Base-by-base conservation (phyloP, 2,797 vertebrate genomes). In the Vespertilio murinus region DNA sequence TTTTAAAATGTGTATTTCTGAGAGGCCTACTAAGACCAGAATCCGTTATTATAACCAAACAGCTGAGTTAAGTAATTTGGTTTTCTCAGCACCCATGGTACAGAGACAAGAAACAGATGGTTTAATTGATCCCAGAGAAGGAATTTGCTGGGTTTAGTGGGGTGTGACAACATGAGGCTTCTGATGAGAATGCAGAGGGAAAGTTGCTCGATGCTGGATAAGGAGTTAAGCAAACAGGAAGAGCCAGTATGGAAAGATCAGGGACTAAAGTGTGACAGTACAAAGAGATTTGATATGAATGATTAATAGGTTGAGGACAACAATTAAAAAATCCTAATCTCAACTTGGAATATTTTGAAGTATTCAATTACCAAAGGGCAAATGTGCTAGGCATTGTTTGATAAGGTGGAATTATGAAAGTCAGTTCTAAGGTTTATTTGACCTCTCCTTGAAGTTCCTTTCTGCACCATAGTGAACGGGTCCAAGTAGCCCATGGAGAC, bases 1-100 rank as follows among this genome's bases (percentile, higher is more conserved):
- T 79, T 30, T 56, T 30, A 65, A 82, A 83, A 77, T 42, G 3
- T 64, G 16, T 86, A 45, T 90, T 86, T 84, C 75, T 74, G n/a
- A 88, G 78, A 94, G 30, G 83, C 7, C 83, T 89, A 73, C 47
- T 61, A 73, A 92, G 33, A 49, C 40, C 33, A 74, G n/a, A 85
- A 81, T 45, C 30, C 30, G 69, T 71, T 85, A 79, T 90, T 85
- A 78, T 7, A 81, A 71, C 4, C 20, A 88, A 81, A 2, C 45
- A 85, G 18, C 30, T n/a, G 83, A 75, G 73, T 54, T 70, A 85
- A 22, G 17, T 10, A 52, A 59, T 86, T 79, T 79, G 30, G 49
- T 45, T 78, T 83, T 87, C 64, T 95, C 30, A 79, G 22, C 12
- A 25, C n/a, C 49, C 33, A 74, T 33, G 6, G 64, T 78, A 4